phyloP scores from a whole-genome alignment of 2,113 vertebrate species.

The Lepisosteus osseus region DNA sequence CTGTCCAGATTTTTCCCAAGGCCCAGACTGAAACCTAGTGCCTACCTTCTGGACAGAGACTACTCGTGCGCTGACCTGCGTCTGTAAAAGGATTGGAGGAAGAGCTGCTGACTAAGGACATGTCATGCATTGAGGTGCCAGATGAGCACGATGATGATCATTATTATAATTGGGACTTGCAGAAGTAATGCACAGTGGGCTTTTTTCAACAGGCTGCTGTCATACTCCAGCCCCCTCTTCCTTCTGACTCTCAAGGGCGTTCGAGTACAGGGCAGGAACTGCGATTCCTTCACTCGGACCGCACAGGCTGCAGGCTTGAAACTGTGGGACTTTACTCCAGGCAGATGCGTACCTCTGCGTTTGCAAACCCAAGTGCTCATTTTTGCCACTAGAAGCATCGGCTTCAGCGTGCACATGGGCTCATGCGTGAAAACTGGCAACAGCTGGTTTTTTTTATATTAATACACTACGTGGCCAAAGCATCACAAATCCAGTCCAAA shows the following conservation, averaged over 20 bases:
- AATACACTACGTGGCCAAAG: too few relatives aligned
- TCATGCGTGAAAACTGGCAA: too few relatives aligned
- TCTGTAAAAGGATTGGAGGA: background rate
- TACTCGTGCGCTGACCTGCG: slow-evolving; percentile 28
- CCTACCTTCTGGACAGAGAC: slow-evolving; percentile 40
- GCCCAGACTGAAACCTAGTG: slow-evolving; percentile 54
- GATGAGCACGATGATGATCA: background rate
- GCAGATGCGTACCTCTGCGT: too few relatives aligned
- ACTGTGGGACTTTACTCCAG: too few relatives aligned
- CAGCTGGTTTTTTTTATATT: too few relatives aligned
- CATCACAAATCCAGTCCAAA: too few relatives aligned
- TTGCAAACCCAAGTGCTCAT: too few relatives aligned
- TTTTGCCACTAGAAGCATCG: too few relatives aligned
- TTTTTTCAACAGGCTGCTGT: background rate
- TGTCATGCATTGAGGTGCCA: background rate
- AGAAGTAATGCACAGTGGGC: background rate
- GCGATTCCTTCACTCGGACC: too few relatives aligned
- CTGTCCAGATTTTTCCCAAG: slow-evolving; percentile 45
- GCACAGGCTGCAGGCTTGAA: too few relatives aligned
- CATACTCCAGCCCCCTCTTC: background rate
- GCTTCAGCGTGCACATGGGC: too few relatives aligned
- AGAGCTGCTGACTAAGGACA: background rate
- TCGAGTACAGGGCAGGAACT: background rate
- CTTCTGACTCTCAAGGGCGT: slow-evolving; percentile 15
- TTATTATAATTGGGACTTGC: slow-evolving; percentile 8